phyloP scores from a whole-genome alignment of 2,797 vertebrate genomes.

The Monodelphis domestica region DNA sequence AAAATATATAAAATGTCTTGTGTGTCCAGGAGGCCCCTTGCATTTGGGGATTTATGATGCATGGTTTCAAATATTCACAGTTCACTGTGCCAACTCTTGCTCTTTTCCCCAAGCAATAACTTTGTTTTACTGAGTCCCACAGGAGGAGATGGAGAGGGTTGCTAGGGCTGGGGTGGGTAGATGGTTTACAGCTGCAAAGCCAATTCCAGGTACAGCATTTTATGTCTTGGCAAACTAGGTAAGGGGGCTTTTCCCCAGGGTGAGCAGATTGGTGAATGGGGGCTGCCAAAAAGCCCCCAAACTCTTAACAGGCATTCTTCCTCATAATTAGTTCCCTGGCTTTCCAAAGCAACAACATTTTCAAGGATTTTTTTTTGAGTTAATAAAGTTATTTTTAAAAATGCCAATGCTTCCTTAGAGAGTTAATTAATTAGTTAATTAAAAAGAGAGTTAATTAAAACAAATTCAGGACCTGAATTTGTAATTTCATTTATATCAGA shows the following conservation, averaged over 20 bases:
- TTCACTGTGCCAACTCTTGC: background rate
- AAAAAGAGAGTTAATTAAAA: too few species aligned
- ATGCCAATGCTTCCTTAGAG: background rate
- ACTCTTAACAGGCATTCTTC: background rate
- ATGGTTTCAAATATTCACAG: background rate
- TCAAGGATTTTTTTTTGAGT: background rate
- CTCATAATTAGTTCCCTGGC: background rate
- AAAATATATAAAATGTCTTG: background rate
- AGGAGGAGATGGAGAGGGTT: background rate
- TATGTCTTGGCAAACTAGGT: background rate
- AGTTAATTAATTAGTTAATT: too few species aligned
- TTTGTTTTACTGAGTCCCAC: background rate
- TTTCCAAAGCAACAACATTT: background rate
- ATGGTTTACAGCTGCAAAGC: background rate
- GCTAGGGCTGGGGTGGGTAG: background rate
- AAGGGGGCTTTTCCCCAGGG: background rate
- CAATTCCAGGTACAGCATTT: background rate
- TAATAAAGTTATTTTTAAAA: background rate
- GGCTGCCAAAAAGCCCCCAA: background rate
- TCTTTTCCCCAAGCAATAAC: background rate
- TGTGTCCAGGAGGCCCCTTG: background rate
- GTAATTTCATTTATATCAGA: background rate
- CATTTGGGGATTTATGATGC: background rate
- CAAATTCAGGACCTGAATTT: background rate
- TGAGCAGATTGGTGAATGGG: background rate